These are phyloP conservation scores for Turritopsis dohrnii DNA, from an alignment of 30 jellyfish, hydroid and myxozoan genomes.

Conservation along the genomic window DNA sequence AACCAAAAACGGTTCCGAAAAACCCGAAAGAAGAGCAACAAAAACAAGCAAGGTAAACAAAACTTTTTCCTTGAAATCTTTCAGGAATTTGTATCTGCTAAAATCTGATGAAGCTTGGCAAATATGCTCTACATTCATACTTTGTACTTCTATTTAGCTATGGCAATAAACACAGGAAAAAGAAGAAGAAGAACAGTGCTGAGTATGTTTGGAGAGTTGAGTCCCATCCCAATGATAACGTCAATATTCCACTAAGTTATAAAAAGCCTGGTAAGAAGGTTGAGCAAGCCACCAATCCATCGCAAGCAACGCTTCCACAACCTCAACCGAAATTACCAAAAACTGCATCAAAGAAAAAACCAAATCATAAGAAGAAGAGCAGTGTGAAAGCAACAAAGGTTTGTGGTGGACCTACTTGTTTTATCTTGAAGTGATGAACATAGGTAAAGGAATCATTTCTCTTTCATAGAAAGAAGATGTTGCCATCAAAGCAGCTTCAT, in stretches of 20 bases:
- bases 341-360: conserved; percentile 10
- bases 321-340: conserved; percentile 19
- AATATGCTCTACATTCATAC: no score
- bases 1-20: conserved; percentile 9
- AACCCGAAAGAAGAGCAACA: conserved; percentile 46
- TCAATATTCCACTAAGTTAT: conserved; percentile 19
- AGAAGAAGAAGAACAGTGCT: conserved; percentile 12
- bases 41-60: conserved; percentile 48
- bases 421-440: conserved; percentile 26
- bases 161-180: conserved; percentile 15
- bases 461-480: conserved; percentile 31
- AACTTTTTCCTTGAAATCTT: background rate
- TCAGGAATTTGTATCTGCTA: no score
- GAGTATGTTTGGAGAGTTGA: conserved; percentile 40
- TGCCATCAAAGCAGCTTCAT: conserved; percentile 45
- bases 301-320: conserved; percentile 27
- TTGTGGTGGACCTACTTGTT: conserved; percentile 20
- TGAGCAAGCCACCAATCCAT: conserved; percentile 20
- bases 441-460: background rate
- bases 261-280: conserved; percentile 27
- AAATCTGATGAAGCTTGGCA: background rate
- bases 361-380: conserved; percentile 42
- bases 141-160: conserved; percentile 16
- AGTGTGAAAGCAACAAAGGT: conserved; percentile 55
- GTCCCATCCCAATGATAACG: conserved; percentile 31